Conservation (phyloP, 2,888 invertebrate species). For the Erynnis tages region DNA sequence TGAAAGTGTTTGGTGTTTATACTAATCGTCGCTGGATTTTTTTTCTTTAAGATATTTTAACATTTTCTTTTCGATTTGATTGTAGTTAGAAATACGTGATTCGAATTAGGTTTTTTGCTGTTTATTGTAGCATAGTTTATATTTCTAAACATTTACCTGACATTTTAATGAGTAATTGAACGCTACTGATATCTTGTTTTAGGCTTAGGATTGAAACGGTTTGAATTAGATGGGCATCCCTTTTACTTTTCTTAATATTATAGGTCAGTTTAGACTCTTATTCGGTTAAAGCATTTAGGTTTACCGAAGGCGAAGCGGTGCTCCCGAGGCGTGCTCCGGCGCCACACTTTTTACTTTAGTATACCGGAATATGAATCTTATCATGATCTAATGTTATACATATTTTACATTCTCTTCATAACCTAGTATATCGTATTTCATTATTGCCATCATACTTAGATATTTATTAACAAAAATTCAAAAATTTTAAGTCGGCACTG, state of each 20-base stretch:
- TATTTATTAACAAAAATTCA: no score
- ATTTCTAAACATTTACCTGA: constrained; percentile 18
- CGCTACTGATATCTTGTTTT: constrained; percentile 13
- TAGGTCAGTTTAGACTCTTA: constrained; percentile 13
- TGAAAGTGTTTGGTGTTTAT: constrained; percentile 9
- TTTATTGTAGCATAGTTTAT: constrained; percentile 19
- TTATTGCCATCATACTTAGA: no score
- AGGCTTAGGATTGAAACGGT: constrained; percentile 10
- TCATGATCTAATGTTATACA: no score
- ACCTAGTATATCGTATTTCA: no score
- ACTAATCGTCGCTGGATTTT: constrained; percentile 3
- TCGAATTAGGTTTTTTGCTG: constrained; percentile 6
- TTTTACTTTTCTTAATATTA: constrained; percentile 9
- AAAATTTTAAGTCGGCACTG: no score
- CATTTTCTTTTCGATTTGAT: constrained; percentile 6
- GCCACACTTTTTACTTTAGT: no score
- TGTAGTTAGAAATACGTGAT: constrained; percentile 11
- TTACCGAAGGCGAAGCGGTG: background rate
- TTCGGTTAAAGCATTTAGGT: constrained; percentile 6
- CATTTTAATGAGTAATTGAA: background rate
- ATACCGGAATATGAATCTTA: no score
- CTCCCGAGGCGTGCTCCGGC: no score
- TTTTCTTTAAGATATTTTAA: constrained; percentile 20
- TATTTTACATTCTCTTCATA: no score
- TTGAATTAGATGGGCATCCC: background rate